phyloP scores from a whole-genome alignment of 2,113 vertebrate genomes.

The Entomyzon cyanotis region DNA sequence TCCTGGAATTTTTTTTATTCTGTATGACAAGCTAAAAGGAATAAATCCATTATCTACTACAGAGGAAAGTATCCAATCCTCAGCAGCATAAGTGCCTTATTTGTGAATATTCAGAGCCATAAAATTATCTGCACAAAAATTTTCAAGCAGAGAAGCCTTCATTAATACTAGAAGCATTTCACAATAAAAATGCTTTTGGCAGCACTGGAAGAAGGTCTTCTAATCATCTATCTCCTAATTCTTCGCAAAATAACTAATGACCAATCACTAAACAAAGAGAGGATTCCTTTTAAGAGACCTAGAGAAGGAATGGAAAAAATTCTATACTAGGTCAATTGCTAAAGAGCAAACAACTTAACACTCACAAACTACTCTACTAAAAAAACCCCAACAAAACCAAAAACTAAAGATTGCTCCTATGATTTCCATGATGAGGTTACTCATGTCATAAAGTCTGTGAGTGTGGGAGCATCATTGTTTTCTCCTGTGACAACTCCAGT shows the following conservation, averaged over 20 bases:
- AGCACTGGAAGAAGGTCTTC: not conserved
- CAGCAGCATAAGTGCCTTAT: not conserved
- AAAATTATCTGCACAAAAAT: not conserved
- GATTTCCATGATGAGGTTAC: not conserved
- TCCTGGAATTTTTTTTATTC: not conserved
- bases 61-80: not conserved
- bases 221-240: not conserved
- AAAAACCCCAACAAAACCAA: not conserved
- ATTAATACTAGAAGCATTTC: not conserved
- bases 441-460: not conserved
- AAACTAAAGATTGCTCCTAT: not conserved
- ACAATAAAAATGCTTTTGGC: not conserved
- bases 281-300: not conserved
- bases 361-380: not conserved
- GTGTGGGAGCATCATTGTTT: not conserved
- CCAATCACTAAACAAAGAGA: not conserved
- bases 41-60: not conserved
- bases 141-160: not conserved
- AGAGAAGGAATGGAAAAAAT: not conserved
- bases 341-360: not conserved
- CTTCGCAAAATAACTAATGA: not conserved
- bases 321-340: not conserved
- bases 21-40: not conserved
- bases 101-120: not conserved
- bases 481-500: not conserved